These are phyloP conservation scores for Chesias legatella DNA, from an alignment of 2,888 invertebrate genomes.

Conservation along the genomic window DNA sequence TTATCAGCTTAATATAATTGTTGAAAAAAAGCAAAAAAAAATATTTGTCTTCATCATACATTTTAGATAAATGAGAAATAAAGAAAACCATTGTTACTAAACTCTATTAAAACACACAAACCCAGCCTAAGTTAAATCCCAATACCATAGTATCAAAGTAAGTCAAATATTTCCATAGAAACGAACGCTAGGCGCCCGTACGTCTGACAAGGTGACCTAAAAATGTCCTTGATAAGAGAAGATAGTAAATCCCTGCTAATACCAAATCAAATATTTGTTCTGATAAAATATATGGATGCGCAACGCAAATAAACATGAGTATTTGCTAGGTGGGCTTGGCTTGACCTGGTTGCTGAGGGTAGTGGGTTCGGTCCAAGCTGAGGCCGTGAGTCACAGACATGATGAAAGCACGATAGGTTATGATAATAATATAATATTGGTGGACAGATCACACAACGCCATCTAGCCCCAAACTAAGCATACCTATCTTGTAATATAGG, in stretches of 20 bases:
- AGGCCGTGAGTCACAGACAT: slow-evolving; percentile 3
- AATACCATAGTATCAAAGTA: no score
- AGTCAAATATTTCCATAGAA: neutral
- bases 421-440: no score
- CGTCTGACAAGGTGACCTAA: slow-evolving; percentile 27
- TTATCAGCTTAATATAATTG: no score
- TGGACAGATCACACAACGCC: no score
- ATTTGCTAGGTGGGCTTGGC: slow-evolving; percentile 36
- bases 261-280: slow-evolving; percentile 28
- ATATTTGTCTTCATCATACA: no score
- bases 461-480: no score
- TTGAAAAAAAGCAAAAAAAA: no score
- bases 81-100: no score
- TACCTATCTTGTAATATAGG: no score
- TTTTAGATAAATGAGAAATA: no score
- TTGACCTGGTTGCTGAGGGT: slow-evolving; percentile 51
- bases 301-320: slow-evolving; percentile 16
- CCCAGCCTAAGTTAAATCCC: slow-evolving; percentile 2
- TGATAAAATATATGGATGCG: slow-evolving; percentile 30
- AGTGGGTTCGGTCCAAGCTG: slow-evolving; percentile 23
- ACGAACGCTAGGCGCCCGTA: slow-evolving; percentile 17
- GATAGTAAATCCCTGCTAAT: slow-evolving; percentile 19
- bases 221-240: slow-evolving; percentile 25
- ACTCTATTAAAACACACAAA: slow-evolving; percentile 5
- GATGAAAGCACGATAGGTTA: slow-evolving; percentile 1